phyloP scores from a whole-genome alignment of 2,888 invertebrate genomes.

The Cynaeus angustus region DNA sequence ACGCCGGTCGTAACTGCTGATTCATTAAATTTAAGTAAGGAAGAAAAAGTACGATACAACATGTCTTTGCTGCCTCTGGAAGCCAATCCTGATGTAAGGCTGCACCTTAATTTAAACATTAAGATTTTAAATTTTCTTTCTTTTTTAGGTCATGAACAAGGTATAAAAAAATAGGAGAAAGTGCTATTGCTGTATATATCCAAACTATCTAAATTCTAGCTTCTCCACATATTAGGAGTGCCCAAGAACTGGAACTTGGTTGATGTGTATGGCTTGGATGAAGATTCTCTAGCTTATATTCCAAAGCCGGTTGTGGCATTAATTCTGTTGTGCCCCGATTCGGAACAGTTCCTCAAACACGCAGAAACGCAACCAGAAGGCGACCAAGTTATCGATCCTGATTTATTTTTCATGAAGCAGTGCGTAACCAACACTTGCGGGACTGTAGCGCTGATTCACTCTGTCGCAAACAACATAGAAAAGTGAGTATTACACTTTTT shows the following conservation, averaged over 20 bases:
- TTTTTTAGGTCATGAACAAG: conserved; percentile 77
- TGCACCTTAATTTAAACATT: conserved; percentile 37
- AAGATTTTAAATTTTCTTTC: conserved; percentile 17
- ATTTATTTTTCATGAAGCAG: conserved; percentile 92
- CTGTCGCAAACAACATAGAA: conserved; percentile 91
- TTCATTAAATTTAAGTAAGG: conserved; percentile 8
- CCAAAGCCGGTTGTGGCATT: conserved; percentile 91
- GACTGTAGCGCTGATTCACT: conserved; percentile 96
- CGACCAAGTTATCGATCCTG: conserved; percentile 77
- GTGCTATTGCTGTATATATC: not conserved
- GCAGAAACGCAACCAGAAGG: conserved; percentile 80
- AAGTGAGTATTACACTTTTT: conserved; percentile 65
- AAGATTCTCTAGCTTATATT: conserved; percentile 88
- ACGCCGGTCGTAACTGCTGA: conserved; percentile 5
- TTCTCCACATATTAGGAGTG: conserved; percentile 87
- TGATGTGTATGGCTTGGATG: conserved; percentile 95
- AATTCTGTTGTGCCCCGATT: conserved; percentile 90
- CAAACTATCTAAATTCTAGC: conserved; percentile 72
- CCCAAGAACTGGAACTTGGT: conserved; percentile 85
- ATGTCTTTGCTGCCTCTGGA: conserved; percentile 76
- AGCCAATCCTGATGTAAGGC: conserved; percentile 76
- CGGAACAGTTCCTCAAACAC: conserved; percentile 83
- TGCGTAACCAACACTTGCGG: conserved; percentile 97
- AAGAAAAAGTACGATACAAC: no score
- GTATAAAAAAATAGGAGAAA: conserved; percentile 54